Conservation (phyloP, 2,113 vertebrate species). For the Ailurus styani region DNA sequence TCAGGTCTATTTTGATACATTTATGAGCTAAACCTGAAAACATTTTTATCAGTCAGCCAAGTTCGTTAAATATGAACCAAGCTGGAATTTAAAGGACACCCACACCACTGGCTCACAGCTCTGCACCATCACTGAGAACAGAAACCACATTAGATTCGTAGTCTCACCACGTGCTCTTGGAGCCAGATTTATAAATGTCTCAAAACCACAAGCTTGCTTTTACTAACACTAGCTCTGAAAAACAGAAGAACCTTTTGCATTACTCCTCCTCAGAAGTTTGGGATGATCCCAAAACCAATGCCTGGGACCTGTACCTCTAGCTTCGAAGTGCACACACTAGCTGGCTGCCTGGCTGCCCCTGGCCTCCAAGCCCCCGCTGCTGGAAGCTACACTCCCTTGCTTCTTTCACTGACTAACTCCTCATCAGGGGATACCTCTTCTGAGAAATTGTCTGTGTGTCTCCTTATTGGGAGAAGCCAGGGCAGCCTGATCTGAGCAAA, state of each 20-base stretch:
- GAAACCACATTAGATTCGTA: background rate
- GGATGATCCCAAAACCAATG: background rate
- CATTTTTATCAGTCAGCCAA: constrained; percentile 23
- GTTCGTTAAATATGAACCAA: background rate
- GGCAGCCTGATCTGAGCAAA: background rate
- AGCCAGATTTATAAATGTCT: background rate
- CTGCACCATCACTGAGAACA: background rate
- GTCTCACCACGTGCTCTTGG: background rate
- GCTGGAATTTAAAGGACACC: constrained; percentile 12
- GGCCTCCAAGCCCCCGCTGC: background rate
- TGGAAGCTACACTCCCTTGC: background rate
- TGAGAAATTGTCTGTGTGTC: background rate
- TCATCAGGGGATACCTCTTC: background rate
- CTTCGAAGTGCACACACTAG: background rate
- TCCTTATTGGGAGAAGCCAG: background rate
- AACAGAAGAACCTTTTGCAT: background rate
- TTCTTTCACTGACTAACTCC: background rate
- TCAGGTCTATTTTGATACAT: constrained; percentile 5
- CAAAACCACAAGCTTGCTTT: background rate
- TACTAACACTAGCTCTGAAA: background rate
- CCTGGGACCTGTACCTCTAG: background rate
- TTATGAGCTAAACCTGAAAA: constrained; percentile 45
- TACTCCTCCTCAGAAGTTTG: background rate
- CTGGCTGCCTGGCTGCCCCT: background rate
- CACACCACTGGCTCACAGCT: background rate